Conservation (phyloP, 2,797 vertebrate genomes). For the Sarcophilus harrisii region DNA sequence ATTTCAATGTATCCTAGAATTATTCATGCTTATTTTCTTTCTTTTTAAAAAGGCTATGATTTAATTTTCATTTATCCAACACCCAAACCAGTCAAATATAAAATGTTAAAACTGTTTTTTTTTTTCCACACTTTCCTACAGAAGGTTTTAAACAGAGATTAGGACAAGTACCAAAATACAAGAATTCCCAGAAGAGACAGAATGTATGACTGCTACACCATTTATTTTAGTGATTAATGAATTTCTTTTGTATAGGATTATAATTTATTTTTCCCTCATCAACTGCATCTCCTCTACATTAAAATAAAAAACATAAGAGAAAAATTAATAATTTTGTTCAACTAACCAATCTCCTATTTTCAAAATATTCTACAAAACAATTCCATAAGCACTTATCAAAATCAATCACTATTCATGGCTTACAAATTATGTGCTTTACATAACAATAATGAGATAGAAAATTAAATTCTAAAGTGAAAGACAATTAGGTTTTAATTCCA, state of each 20-base stretch:
- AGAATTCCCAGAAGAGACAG: conserved; percentile 17
- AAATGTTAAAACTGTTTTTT: neutral
- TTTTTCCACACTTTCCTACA: neutral
- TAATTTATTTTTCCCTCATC: conserved; percentile 25
- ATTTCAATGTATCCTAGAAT: too few relatives aligned
- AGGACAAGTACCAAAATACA: conserved; percentile 19
- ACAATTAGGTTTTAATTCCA: neutral
- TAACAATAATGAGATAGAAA: neutral
- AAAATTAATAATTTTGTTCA: conserved; percentile 42
- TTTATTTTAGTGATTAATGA: neutral
- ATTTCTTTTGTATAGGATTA: conserved; percentile 16
- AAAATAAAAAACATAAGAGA: conserved; percentile 13
- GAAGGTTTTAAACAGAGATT: neutral
- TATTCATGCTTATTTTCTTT: too few relatives aligned
- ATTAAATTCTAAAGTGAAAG: neutral
- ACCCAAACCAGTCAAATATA: neutral
- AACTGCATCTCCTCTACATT: neutral
- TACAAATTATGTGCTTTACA: rapidly evolving
- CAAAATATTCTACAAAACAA: neutral
- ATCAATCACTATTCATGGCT: neutral
- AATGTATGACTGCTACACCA: conserved; percentile 7
- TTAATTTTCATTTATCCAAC: rapidly evolving
- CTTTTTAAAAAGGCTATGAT: rapidly evolving
- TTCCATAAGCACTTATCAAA: neutral
- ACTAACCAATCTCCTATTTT: neutral